Percentiles rank a stretch among this genome's conserved stretches.
Conservation (phyloP, 2,113 vertebrate genomes). For the Anolis carolinensis region DNA sequence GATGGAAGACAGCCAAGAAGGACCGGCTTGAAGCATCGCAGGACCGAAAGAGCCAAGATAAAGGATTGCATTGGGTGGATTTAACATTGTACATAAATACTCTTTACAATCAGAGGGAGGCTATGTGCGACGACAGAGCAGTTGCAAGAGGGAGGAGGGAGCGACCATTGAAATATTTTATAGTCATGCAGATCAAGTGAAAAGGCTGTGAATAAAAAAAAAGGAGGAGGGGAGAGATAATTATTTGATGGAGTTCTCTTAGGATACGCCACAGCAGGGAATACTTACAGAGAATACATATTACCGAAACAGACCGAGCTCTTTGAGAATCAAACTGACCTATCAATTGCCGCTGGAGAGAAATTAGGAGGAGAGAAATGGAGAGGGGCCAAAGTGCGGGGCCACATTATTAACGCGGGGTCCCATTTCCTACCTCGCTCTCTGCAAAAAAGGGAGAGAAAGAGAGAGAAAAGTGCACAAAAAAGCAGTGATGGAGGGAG, state of each 20-base stretch:
- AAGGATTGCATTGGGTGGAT: constrained; percentile 46
- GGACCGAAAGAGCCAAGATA: constrained; percentile 33
- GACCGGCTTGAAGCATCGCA: background rate
- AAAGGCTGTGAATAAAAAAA: constrained; percentile 81
- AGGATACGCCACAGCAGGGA: constrained; percentile 80
- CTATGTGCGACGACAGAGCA: constrained; percentile 66
- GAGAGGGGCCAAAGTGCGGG: constrained; percentile 62
- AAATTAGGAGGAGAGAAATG: constrained; percentile 69
- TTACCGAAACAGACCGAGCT: constrained; percentile 72
- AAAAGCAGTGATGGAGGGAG: background rate
- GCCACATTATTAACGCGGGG: constrained; percentile 57
- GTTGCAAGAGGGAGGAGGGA: constrained; percentile 44
- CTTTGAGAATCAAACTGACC: constrained; percentile 74
- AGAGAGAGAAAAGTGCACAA: no score
- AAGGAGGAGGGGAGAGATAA: constrained; percentile 75
- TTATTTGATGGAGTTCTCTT: constrained; percentile 83
- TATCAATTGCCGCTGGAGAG: constrained; percentile 76
- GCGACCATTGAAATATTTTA: constrained; percentile 75
- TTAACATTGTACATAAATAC: constrained; percentile 77
- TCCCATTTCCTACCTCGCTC: constrained; percentile 56
- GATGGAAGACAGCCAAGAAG: background rate
- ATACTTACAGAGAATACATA: constrained; percentile 76
- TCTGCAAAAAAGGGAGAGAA: background rate
- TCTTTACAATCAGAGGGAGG: constrained; percentile 73
- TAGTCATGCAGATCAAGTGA: constrained; percentile 80